Percentiles rank a stretch among this genome's conserved stretches.
phyloP scores from a whole-genome alignment of 53 echinoderm and acorn worm genomes.

The Antedon mediterranea region DNA sequence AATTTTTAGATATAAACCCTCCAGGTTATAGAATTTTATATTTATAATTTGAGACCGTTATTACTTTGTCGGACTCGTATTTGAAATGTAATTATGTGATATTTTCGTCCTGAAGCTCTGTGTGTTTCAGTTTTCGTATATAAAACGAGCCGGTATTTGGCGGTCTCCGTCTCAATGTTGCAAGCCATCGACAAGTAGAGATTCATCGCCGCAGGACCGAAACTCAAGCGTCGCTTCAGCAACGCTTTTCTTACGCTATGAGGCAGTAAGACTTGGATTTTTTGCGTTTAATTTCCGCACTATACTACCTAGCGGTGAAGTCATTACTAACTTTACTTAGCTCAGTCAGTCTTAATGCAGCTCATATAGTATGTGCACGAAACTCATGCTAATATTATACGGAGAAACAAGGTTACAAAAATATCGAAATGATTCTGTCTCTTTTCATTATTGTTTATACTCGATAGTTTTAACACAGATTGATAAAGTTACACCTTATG shows the following conservation, averaged over 20 bases:
- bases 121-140: not conserved
- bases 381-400: not conserved
- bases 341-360: not conserved
- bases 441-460: not conserved
- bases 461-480: not conserved
- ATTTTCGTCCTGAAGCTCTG: not conserved
- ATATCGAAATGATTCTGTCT: not conserved
- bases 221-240: not conserved
- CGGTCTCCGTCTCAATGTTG: not conserved
- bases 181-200: not conserved
- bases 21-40: not conserved
- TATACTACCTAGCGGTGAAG: not conserved
- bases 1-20: not conserved
- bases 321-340: not conserved
- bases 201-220: too few species aligned
- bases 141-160: not conserved
- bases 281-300: not conserved
- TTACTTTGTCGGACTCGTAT: not conserved
- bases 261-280: not conserved
- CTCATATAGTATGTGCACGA: not conserved
- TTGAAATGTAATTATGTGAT: not conserved
- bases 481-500: not conserved
- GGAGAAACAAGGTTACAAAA: not conserved
- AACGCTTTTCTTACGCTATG: not conserved
- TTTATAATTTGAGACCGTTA: not conserved